Conservation (phyloP, 2,888 invertebrate genomes). For the Xestia ashworthii region DNA sequence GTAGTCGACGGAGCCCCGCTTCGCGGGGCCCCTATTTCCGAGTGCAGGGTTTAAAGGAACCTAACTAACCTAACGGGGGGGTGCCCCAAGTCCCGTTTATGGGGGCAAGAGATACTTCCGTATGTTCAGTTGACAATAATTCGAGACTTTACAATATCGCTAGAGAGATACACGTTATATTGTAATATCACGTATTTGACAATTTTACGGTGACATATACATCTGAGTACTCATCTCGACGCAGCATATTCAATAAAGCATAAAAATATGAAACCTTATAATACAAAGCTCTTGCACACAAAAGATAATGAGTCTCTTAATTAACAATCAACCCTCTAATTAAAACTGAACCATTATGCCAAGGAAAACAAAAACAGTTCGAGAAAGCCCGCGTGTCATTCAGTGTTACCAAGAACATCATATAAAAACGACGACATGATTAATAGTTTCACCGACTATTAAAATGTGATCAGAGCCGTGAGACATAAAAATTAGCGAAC, state of each 20-base stretch:
- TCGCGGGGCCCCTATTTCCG: no score
- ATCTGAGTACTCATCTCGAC: not conserved
- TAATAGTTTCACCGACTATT: constrained; percentile 60
- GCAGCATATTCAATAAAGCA: constrained; percentile 2
- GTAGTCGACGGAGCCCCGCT: no score
- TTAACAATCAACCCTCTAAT: constrained; percentile 26
- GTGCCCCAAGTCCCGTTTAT: no score
- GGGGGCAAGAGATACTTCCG: no score
- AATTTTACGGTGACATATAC: no score
- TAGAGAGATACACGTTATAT: no score
- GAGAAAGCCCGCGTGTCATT: constrained; percentile 44
- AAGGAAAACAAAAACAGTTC: constrained; percentile 33
- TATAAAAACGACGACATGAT: constrained; percentile 42
- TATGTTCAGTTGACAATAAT: no score
- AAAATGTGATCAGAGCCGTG: constrained; percentile 61
- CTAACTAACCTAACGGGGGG: no score
- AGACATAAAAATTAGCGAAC: constrained; percentile 60
- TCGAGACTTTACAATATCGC: no score
- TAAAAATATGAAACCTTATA: not conserved
- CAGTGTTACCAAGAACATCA: constrained; percentile 29
- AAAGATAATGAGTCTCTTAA: constrained; percentile 19
- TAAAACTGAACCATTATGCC: constrained; percentile 29
- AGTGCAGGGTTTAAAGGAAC: no score
- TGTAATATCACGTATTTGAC: no score
- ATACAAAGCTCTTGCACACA: not conserved